Evolutionary conservation across 2,797 vertebrate species (phyloP).

Genomic region (Podarcis lilfordi): DNA sequence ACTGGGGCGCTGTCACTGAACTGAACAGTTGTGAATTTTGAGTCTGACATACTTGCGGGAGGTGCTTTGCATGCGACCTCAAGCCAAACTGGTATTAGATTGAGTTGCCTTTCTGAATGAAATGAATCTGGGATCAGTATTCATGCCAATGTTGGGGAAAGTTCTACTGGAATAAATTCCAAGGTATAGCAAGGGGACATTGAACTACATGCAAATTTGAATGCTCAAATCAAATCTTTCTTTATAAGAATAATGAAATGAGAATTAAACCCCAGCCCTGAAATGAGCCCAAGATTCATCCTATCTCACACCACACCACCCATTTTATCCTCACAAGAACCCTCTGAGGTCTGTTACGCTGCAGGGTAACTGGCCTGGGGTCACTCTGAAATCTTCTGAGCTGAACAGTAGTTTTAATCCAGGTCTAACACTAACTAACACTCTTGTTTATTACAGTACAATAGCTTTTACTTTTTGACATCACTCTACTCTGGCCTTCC

Average conservation of each 20-base stretch:
- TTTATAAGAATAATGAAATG: not conserved
- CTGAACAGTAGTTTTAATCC: no score
- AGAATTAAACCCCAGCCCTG: not conserved
- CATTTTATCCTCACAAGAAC: not conserved
- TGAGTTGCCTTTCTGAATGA: not conserved
- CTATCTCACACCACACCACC: no score
- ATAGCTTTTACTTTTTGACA: not conserved
- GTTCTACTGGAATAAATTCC: not conserved
- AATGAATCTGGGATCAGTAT: not conserved
- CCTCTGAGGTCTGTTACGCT: not conserved
- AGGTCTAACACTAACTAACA: not conserved
- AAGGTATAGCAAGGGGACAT: not conserved
- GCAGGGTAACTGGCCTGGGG: not conserved
- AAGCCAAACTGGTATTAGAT: not conserved
- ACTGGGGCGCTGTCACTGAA: not conserved
- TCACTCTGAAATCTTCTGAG: not conserved
- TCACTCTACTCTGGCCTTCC: not conserved
- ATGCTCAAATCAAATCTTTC: not conserved
- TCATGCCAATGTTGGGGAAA: not conserved
- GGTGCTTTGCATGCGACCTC: not conserved
- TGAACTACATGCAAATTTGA: not conserved
- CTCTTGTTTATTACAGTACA: not conserved
- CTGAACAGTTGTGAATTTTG: not conserved
- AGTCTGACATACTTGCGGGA: slow-evolving; percentile 1
- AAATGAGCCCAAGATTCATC: not conserved